Evolutionary conservation across 2,113 vertebrate genomes (phyloP).

Genomic region (Zapornia atra): DNA sequence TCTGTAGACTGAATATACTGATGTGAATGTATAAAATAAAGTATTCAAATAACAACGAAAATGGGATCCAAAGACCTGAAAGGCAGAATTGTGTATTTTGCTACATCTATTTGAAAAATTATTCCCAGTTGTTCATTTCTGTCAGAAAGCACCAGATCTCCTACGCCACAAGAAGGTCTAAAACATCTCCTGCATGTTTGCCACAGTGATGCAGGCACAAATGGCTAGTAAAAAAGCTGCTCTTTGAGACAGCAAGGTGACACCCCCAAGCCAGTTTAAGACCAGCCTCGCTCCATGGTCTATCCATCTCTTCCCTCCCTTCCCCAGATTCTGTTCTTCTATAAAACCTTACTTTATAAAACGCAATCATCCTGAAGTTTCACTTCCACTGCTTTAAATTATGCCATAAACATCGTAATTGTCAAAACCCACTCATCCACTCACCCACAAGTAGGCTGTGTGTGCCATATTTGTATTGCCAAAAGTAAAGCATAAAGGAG

Average conservation of each 20-base stretch:
- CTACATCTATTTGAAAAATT: background rate
- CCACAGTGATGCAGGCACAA: background rate
- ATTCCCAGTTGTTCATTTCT: background rate
- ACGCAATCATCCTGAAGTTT: background rate
- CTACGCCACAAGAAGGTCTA: background rate
- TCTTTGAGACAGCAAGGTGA: background rate
- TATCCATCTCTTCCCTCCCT: background rate
- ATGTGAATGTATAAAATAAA: background rate
- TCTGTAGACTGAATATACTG: background rate
- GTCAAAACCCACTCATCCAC: background rate
- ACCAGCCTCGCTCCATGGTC: background rate
- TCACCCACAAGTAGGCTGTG: background rate
- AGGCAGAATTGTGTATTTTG: background rate
- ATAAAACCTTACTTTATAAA: background rate
- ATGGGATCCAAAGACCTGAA: background rate
- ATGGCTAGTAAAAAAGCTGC: background rate
- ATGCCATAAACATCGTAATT: background rate
- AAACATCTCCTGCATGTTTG: background rate
- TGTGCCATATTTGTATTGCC: background rate
- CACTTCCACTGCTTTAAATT: background rate
- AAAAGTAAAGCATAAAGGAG: background rate
- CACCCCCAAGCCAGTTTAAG: rapidly evolving
- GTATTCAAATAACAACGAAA: background rate
- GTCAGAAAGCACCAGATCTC: background rate
- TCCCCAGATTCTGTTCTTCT: background rate